Evolutionary conservation across 2,888 invertebrate genomes (phyloP).

Genomic region (Syrphus vitripennis): DNA sequence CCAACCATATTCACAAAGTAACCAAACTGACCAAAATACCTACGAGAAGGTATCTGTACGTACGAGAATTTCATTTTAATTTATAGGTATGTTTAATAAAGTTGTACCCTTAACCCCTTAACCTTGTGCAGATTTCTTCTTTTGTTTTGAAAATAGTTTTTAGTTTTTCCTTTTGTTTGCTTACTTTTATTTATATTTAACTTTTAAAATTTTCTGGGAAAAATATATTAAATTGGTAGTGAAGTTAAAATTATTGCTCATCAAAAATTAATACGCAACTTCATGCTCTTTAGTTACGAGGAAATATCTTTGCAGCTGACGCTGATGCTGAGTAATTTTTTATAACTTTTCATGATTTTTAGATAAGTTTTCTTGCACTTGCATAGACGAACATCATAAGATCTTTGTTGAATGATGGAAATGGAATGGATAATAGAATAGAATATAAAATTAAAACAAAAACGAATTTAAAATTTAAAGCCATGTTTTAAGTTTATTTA

Average conservation of each 20-base stretch:
- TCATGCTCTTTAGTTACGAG: background rate
- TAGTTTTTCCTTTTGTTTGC: background rate
- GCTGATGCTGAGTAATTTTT: background rate
- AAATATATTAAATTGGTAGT: background rate
- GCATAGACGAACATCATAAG: background rate
- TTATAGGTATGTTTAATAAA: background rate
- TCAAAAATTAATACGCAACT: background rate
- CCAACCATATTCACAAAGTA: background rate
- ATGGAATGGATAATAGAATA: background rate
- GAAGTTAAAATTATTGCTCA: background rate
- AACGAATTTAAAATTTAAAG: too few species aligned
- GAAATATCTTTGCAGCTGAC: background rate
- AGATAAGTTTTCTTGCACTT: background rate
- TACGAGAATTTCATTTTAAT: background rate
- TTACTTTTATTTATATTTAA: background rate
- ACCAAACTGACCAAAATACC: background rate
- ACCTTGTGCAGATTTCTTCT: background rate
- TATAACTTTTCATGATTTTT: slow-evolving; percentile 6
- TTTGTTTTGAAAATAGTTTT: background rate
- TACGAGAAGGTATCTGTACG: too few species aligned
- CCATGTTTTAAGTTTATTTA: too few species aligned
- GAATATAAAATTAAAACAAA: background rate
- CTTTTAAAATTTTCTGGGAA: background rate
- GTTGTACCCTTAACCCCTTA: background rate
- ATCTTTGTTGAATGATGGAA: background rate